Base-by-base conservation (phyloP, 2,113 vertebrate genomes). In the Neotragus moschatus region DNA sequence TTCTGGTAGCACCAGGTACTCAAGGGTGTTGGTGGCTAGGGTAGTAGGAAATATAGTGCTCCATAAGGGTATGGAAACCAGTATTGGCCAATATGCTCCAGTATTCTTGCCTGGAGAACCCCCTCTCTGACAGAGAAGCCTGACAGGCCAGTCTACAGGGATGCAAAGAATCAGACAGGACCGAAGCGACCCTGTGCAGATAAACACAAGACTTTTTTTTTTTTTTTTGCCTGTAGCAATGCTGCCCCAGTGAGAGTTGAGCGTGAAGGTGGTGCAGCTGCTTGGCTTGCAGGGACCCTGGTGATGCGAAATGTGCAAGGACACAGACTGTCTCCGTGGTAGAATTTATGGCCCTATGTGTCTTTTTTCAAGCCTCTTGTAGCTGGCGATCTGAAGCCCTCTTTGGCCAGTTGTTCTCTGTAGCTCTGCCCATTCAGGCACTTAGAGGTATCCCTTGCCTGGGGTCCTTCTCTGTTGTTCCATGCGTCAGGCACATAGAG, bases 101-200 rank as follows among this genome's bases (percentile, higher is more conserved):
- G 33, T 36, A 10, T 66, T 66, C 63, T n/a, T n/a, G 7, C 16
- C 8, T 66, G 63, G 33, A n/a, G 61, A 66, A 66, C 33, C 8
- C 33, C 63, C 33, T n/a, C 16, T 66, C 33, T n/a, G 63, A n/a
- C 16, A 66, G 63, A 66, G 16, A 66, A n/a, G 63, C 16, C 16
- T 10, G 16, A n/a, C 33, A 66, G 33, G 63, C 8, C 63, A n/a
- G 33, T n/a, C 33, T 66, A 66, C 63, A 66, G 63, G 33, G 33
- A n/a, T 9, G 1, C 60, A 66, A 19, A 66, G 60, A 33, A 4
- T 66, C 63, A n/a, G 33, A 66, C 33, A 66, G 8, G 33, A 66
- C 63, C 0, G 1, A 66, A n/a, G 63, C 8, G 4, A n/a, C 61
- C 33, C 16, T 66, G 61, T 66, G 33, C 0, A 1, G 33, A n/a